Evolutionary conservation across 2,113 vertebrate genomes (phyloP), one percentile per base, ranked within the genome.

Genomic region (Trogon surrucura): DNA sequence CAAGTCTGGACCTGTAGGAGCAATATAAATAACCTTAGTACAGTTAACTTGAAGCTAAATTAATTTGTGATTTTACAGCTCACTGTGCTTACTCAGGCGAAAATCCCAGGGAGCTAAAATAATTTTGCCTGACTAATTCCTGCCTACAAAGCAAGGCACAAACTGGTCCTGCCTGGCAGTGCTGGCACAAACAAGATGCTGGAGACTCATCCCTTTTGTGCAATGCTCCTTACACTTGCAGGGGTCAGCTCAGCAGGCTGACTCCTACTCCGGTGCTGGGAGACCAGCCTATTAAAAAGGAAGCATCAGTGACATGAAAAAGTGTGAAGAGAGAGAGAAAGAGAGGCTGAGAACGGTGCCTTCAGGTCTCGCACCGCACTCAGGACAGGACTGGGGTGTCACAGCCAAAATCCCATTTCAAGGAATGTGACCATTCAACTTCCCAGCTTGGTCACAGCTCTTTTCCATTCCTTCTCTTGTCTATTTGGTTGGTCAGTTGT

Each of bases 331-430:
- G 45, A 47, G 45, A 67, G 50, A 47, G 30, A 75, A 15, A 16
- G 30, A 30, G 13, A 44, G 34, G 11, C 47, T 53, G 50, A 0
- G 2, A 67, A 72, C 0, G 0, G 36, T 8, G 2, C 32, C 73
- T 78, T 64, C 1, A 2, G 9, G 21, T 50, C 32, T 86, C 18
- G 65, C 50, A 72, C 26, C 14, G 18, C 44, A 29, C 6, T 53
- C 2, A 0, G 27, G 26, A 23, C 62, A 65, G 29, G 32, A 23
- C 50, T 88, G 30, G 48, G 13, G 8, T 41, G 69, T 20, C 32
- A 27, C 5, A 0, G 41, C 8, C 56, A 56, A 87, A 93, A 80
- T 44, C 36, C 10, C 2, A 29, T 14, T 66, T 36, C 3, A 5
- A 80, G 21, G 30, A 86, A 45, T 71, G 45, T 71, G 27, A 18